Evolutionary conservation across 2,888 invertebrate species (phyloP), one percentile per base, ranked within the genome.

Genomic region (Steinernema scapterisci): DNA sequence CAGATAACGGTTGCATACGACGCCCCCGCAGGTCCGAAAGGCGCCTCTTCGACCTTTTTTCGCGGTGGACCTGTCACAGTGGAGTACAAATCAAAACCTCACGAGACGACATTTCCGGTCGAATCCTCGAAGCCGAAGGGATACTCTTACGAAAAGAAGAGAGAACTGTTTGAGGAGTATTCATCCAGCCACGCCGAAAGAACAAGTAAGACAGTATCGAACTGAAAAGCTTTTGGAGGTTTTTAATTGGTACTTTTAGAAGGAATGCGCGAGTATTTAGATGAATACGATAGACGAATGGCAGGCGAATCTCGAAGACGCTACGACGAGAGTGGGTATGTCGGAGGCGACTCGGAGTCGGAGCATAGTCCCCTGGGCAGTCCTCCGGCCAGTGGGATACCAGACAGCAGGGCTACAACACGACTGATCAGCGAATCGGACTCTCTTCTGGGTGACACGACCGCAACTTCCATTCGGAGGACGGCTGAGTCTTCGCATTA

Each of bases 191-290:
- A 63, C 63, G 27, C 63, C 31, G 63, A 63, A 25, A 63, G 63
- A 63, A 63, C 25, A 16, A 25, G 63, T 63, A 63, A 38, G 63
- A 9, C 48, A 16, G 2, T 2, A 16, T 16, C 5, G 2, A 48
- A 63, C 7, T 38, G 38, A 9, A 31, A 31, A 31, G 2, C 5
- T 5, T 16, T 54, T 31, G 63, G 11, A 48, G n/a, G n/a, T n/a
- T n/a, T n/a, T n/a, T n/a, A 38, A 11, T 9, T 21, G 23, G 23
- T 21, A 3, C 52, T 21, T 1, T 63, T 31, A 63, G 63, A 16
- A 13, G 63, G 63, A 31, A 63, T 63, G 63, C 63, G 63, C 27
- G 63, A 63, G 63, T 63, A 63, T 63, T 63, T 63, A 31, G 63
- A 63, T 31, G 63, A 63, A 63, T 63, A 63, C 63, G 63, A 63